Conservation (phyloP, 2,888 invertebrate genomes). For the Himalopsyche anomala region DNA sequence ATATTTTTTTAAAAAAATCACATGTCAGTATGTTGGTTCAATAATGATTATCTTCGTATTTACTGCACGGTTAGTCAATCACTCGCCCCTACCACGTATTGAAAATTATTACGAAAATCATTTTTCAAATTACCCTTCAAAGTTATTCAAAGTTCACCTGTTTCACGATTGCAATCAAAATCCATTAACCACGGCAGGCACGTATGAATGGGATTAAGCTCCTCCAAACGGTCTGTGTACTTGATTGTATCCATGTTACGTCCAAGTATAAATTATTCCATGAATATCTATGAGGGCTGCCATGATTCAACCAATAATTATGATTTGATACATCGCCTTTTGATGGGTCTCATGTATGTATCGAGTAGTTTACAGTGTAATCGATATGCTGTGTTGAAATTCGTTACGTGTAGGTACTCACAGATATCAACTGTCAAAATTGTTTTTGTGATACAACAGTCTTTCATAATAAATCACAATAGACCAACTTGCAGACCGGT, state of each 20-base stretch:
- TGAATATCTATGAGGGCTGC: conserved; percentile 65
- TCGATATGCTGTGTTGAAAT: conserved; percentile 49
- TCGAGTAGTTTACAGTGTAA: conserved; percentile 55
- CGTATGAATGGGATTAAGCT: conserved; percentile 54
- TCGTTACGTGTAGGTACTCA: conserved; percentile 45
- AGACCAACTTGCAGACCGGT: background rate
- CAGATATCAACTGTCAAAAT: conserved; percentile 50
- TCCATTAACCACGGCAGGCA: conserved; percentile 64
- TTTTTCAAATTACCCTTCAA: conserved; percentile 49
- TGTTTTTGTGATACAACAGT: conserved; percentile 33
- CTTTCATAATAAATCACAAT: conserved; percentile 28
- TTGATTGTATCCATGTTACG: conserved; percentile 55
- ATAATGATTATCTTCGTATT: background rate
- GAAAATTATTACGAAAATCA: conserved; percentile 50
- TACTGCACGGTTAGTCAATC: background rate
- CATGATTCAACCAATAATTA: conserved; percentile 63
- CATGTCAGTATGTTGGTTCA: background rate
- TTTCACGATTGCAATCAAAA: conserved; percentile 60
- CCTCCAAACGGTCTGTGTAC: conserved; percentile 39
- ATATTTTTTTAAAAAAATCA: too few species aligned
- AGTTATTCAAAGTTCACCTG: conserved; percentile 56
- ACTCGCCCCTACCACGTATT: conserved; percentile 45
- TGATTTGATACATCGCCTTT: conserved; percentile 59
- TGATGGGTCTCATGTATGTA: conserved; percentile 56
- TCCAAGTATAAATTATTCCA: conserved; percentile 62